These are phyloP conservation scores for roundworm (Caenorhabditis elegans) DNA, from an alignment of 1,140 invertebrate species.

Conservation along the genomic window DNA sequence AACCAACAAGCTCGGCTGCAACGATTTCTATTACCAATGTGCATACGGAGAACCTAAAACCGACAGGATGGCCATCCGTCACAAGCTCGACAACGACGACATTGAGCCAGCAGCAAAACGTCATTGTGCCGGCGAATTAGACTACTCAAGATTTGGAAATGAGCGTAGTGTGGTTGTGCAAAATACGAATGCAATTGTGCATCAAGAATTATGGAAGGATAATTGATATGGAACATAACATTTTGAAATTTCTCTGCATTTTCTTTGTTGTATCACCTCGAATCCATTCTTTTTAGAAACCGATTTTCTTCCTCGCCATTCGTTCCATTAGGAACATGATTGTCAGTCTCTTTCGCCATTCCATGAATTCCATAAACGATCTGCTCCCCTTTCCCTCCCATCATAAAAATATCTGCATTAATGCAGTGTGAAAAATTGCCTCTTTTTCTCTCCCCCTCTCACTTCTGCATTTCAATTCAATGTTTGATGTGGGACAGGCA, in stretches of 20 bases:
- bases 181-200: background rate
- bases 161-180: background rate
- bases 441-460: background rate
- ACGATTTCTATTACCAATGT: conserved; percentile 21
- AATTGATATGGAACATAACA: background rate
- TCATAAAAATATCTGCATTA: conserved; percentile 11
- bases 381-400: background rate
- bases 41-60: background rate
- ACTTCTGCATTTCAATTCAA: conserved; percentile 3
- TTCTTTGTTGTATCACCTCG: background rate
- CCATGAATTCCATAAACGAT: conserved; percentile 15
- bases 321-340: background rate
- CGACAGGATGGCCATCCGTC: background rate
- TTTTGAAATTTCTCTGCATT: too few species aligned
- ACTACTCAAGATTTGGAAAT: conserved; percentile 4
- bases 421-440: conserved; percentile 15
- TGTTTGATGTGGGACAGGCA: conserved; percentile 25
- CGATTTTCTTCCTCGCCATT: too few species aligned
- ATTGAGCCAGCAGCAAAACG: background rate
- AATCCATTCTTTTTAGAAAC: too few species aligned
- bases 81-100: conserved; percentile 2
- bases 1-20: background rate
- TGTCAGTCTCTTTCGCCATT: background rate
- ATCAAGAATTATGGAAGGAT: background rate
- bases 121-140: background rate